Evolutionary conservation across 2,113 vertebrate genomes (phyloP), one percentile per base, ranked within the genome.

Genomic region (Ptilonorhynchus violaceus): DNA sequence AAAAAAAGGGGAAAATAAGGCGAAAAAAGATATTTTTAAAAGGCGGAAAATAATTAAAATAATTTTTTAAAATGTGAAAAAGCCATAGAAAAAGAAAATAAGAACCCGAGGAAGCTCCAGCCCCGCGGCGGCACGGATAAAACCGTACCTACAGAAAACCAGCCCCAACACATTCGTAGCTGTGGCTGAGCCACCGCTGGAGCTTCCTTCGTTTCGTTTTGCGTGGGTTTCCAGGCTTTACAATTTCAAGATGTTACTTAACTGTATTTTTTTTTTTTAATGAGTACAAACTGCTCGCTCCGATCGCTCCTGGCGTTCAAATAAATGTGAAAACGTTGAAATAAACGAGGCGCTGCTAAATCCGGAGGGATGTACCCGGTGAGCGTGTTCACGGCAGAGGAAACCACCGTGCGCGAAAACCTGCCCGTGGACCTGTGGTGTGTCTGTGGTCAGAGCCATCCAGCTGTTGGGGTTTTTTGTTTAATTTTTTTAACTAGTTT

Each of bases 141-240:
- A 85, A 73, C 30, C 13, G 27, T 74, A 42, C 78, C 81, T n/a
- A 15, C 6, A 64, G 52, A 85, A 95, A 94, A 75, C 0, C 22
- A 68, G 6, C n/a, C 22, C 47, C 66, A 28, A 19, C 3, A 15
- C 31, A 70, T 39, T 64, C 11, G 18, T 16, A 49, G 8, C n/a
- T 11, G 62, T 7, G 81, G 5, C 56, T 28, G 87, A 94, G 16
- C 60, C 47, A 16, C 52, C 3, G 5, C 64, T n/a, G 64, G 18
- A 41, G 27, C 4, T 77, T 59, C 33, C 66, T 93, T 94, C 95
- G 62, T 94, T 96, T 95, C 85, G 41, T 31, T 97, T 94, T 27
- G 18, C 31, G 31, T n/a, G 73, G 21, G 5, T 76, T 92, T 80
- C 50, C 69, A 21, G 6, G 47, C 16, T 62, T 63, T 52, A 15